phyloP scores from a whole-genome alignment of 2,113 vertebrate species.

The Myodes glareolus region DNA sequence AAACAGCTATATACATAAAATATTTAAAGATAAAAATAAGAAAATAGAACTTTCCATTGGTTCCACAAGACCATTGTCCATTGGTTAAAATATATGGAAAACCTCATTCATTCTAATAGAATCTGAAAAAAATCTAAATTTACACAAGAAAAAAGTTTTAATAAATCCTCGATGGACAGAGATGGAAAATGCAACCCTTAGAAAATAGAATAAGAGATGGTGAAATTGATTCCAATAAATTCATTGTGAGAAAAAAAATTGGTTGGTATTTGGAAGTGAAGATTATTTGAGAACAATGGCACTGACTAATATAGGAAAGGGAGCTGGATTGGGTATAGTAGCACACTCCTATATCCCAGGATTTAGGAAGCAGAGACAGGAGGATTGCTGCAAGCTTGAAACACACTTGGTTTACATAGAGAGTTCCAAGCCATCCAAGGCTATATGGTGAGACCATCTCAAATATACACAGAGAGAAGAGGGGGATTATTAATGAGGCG shows the following conservation, averaged over 20 bases:
- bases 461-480: not conserved
- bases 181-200: not conserved
- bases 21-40: not conserved
- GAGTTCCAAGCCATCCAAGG: not conserved
- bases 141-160: not conserved
- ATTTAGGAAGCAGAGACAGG: too few species aligned
- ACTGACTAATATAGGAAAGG: not conserved
- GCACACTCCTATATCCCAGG: not conserved
- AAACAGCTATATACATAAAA: not conserved
- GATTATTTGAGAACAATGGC: not conserved
- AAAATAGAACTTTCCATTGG: not conserved
- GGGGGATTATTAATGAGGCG: not conserved
- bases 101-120: not conserved
- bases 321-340: not conserved
- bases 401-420: not conserved
- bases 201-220: not conserved
- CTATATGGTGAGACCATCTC: not conserved
- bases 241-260: conserved; percentile 42
- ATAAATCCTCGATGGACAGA: not conserved
- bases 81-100: not conserved
- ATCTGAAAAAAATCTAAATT: conserved; percentile 18
- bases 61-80: not conserved
- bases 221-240: not conserved
- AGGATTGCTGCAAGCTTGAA: not conserved
- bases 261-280: not conserved